Percentiles rank a stretch among this genome's conserved stretches.
Evolutionary conservation across 2,797 vertebrate genomes (phyloP).

Genomic region (Pipistrellus pipistrellus): DNA sequence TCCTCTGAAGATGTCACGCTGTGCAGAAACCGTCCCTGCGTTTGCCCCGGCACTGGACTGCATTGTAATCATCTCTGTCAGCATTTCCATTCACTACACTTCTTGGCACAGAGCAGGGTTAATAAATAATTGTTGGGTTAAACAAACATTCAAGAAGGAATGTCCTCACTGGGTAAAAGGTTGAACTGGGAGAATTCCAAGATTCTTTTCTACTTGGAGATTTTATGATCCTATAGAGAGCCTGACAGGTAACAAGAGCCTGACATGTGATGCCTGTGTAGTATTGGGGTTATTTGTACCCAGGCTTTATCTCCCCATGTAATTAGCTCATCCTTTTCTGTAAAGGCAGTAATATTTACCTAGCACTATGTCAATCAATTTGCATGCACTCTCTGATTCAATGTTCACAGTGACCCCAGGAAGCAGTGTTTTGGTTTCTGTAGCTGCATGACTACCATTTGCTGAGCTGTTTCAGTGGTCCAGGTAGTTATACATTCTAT

Average conservation of each 20-base stretch:
- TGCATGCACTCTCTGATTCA: neutral
- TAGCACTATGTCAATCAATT: neutral
- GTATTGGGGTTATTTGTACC: neutral
- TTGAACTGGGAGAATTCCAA: neutral
- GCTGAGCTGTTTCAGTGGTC: neutral
- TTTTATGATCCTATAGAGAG: neutral
- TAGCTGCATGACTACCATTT: neutral
- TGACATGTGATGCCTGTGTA: neutral
- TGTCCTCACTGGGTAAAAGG: neutral
- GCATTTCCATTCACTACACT: neutral
- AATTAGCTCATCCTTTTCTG: neutral
- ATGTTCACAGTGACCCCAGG: neutral
- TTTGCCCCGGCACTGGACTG: neutral
- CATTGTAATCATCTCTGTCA: neutral
- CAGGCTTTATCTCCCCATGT: neutral
- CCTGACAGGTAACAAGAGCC: neutral
- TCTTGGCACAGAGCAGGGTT: neutral
- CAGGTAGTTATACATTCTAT: neutral
- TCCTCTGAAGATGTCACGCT: accelerated
- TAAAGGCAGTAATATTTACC: neutral
- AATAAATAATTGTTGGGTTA: neutral
- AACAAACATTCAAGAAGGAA: conserved; percentile 19
- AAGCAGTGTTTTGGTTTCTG: neutral
- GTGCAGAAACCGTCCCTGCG: neutral
- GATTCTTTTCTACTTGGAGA: neutral